A percentile compares a stretch with the other conserved stretches of the same genome.
These are phyloP conservation scores for Watsonalla cultraria DNA, from an alignment of 2,888 invertebrate species.

Conservation along the genomic window DNA sequence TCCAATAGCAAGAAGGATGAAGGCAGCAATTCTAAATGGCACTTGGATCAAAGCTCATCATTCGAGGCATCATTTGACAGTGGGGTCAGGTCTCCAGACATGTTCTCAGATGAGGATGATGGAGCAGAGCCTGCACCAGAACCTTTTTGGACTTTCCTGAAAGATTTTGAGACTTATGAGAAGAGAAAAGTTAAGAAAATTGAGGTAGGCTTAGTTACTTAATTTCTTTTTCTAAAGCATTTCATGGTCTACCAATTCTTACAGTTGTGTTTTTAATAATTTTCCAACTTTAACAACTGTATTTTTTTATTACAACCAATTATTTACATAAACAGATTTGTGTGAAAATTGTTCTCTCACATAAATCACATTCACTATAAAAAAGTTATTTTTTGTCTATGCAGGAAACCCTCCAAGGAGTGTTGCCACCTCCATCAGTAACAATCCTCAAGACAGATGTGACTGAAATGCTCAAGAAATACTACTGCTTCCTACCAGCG, in stretches of 20 bases:
- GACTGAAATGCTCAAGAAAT: constrained; percentile 80
- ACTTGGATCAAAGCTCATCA: constrained; percentile 64
- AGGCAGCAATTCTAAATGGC: constrained; percentile 52
- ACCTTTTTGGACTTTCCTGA: constrained; percentile 60
- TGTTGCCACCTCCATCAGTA: constrained; percentile 86
- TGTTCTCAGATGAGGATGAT: constrained; percentile 81
- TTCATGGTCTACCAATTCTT: too few relatives aligned
- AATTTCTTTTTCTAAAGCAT: too few relatives aligned
- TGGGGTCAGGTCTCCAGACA: constrained; percentile 80
- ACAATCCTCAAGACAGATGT: constrained; percentile 83
- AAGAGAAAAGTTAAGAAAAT: constrained; percentile 58
- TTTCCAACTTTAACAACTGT: too few relatives aligned
- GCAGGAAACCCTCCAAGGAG: constrained; percentile 81
- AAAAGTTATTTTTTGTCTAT: constrained; percentile 21
- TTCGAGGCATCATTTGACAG: constrained; percentile 70
- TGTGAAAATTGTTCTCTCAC: neutral
- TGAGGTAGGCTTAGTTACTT: constrained; percentile 42
- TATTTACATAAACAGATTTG: neutral
- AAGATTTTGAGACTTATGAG: constrained; percentile 60
- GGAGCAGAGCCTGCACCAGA: constrained; percentile 36
- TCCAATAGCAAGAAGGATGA: constrained; percentile 43
- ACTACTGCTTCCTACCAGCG: constrained; percentile 73
- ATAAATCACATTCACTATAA: too few relatives aligned
- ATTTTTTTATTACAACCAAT: too few relatives aligned
- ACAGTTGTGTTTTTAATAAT: too few relatives aligned